Percentiles rank a stretch among this genome's conserved stretches.
Evolutionary conservation across 2,797 vertebrate genomes (phyloP).

Genomic region (Ctenochaetus hawaiiensis): DNA sequence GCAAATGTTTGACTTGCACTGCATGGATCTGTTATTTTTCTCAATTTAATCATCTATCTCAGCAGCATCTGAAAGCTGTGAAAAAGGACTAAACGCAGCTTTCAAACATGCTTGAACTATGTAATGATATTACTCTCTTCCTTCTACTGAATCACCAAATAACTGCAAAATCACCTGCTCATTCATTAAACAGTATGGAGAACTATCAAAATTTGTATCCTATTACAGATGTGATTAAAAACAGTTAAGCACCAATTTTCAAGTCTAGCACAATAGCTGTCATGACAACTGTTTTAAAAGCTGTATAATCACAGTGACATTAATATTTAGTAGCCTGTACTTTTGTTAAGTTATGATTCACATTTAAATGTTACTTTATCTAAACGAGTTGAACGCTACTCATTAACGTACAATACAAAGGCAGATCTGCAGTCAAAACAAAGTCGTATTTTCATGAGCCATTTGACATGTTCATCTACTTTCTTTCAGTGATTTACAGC

Average conservation of each 20-base stretch:
- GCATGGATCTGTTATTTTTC: background rate
- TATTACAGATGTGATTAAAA: background rate
- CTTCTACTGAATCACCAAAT: background rate
- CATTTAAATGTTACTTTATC: background rate
- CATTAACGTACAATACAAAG: background rate
- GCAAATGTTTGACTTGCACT: background rate
- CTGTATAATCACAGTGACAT: background rate
- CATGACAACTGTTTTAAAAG: conserved; percentile 4
- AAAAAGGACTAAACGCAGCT: background rate
- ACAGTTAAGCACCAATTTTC: background rate
- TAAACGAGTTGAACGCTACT: background rate
- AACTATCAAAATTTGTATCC: background rate
- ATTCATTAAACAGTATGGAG: background rate
- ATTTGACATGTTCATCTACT: conserved; percentile 40
- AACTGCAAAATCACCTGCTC: background rate
- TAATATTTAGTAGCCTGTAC: background rate
- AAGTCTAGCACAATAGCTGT: background rate
- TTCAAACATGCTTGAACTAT: background rate
- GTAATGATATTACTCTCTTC: background rate
- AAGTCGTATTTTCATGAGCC: conserved; percentile 11
- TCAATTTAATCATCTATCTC: background rate
- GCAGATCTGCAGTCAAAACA: conserved; percentile 11
- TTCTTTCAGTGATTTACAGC: conserved; percentile 28
- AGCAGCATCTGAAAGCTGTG: background rate
- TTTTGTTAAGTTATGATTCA: background rate